Evolutionary conservation across 2,113 vertebrate genomes (phyloP).

Genomic region (Pollimyrus isidori): DNA sequence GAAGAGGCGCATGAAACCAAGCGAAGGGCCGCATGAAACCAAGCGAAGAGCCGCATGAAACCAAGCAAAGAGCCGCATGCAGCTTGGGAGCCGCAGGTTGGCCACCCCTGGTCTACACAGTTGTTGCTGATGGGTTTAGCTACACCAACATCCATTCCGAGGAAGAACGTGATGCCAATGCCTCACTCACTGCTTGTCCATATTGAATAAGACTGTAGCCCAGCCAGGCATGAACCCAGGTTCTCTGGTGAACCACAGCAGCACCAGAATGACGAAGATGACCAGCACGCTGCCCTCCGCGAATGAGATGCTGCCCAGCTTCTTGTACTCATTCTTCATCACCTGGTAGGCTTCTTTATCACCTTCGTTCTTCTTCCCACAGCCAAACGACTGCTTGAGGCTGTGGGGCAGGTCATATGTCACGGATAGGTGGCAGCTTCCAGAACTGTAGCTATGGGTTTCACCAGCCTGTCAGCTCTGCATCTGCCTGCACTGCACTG

Average conservation of each 20-base stretch:
- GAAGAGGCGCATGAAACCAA: no score
- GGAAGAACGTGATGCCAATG: not conserved
- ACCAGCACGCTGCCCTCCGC: constrained; percentile 52
- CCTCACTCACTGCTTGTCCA: constrained; percentile 48
- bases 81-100: no score
- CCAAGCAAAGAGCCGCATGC: no score
- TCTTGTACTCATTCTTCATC: constrained; percentile 51
- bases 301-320: constrained; percentile 62
- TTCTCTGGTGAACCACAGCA: constrained; percentile 72
- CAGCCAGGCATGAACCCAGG: constrained; percentile 71
- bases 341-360: constrained; percentile 40
- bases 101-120: not conserved
- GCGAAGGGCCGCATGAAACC: no score
- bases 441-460: not conserved
- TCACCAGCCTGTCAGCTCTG: not conserved
- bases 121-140: not conserved
- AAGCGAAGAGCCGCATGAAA: no score
- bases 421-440: not conserved
- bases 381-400: constrained; percentile 62
- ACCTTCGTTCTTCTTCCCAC: constrained; percentile 16
- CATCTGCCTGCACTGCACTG: not conserved
- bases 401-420: constrained; percentile 34
- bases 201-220: constrained; percentile 54
- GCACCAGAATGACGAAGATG: constrained; percentile 57
- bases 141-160: not conserved